Base-by-base conservation (phyloP, 2,888 invertebrate species). In the Malacosoma neustria region DNA sequence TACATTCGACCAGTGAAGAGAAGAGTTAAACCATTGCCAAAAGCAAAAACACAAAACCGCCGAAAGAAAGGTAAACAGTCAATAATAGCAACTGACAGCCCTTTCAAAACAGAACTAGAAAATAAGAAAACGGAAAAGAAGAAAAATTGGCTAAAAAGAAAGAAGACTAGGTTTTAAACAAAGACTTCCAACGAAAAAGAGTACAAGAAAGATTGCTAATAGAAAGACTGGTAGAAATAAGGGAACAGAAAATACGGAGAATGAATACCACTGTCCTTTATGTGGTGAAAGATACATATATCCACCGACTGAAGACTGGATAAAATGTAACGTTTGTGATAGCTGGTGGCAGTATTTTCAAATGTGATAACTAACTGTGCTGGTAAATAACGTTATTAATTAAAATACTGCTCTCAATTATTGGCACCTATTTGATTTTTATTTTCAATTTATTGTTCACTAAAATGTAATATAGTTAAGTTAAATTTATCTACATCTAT, bases 231-330 rank as follows among this genome's bases (percentile, higher is more conserved):
- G 13, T 12, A 33, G 30, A 37, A 33, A 37, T 22, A 11, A 36
- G 31, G 30, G 15, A 35, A 30, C 30, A 11, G 14, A 35, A 35
- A 15, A n/a, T n/a, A n/a, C n/a, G 9, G 32, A 38, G 14, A 29
- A 32, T 15, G 39, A 40, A 22, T 33, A 34, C 36, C 36, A 34
- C 34, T 43, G 42, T 29, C 33, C 35, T 15, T 32, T 37, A 15
- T 37, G 37, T 33, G 14, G 30, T 13, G 40, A 40, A 36, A 42
- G 39, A 12, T 45, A 42, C 38, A 6, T 14, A 32, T 30, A 40
- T 36, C 42, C 39, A 36, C 41, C 42, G 14, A 38, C 30, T 32
- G 39, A 45, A 36, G 42, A 42, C 31, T 46, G 43, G 43, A 41
- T 41, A 31, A 13, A 40, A 41, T 41, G 43, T 37, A 35, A 30